phyloP scores from a whole-genome alignment of 2,113 vertebrate genomes.

The Xenopus tropicalis region UCB_Xtro_10.0 CM004449.2:64325501-64326000 shows the following conservation, averaged over 20 bases:
- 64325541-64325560: no score
- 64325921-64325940: no score
- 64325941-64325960: no score
- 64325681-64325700: constrained; percentile 82
- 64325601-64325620: constrained; percentile 78
- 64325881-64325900: background rate
- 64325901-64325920: background rate
- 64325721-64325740: constrained; percentile 56
- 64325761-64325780: constrained; percentile 57
- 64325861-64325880: background rate
- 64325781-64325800: constrained; percentile 14
- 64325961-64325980: no score
- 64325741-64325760: constrained; percentile 59
- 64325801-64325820: constrained; percentile 34
- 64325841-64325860: background rate
- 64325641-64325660: constrained; percentile 71
- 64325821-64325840: constrained; percentile 33
- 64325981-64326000: no score
- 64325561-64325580: no score
- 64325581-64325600: background rate
- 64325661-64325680: constrained; percentile 77
- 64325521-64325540: no score
- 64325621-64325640: constrained; percentile 83
- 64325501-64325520: no score
- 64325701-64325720: constrained; percentile 74